These are phyloP conservation scores for Neodiprion fabricii DNA, from an alignment of 1,140 invertebrate genomes.

Conservation along the genomic window DNA sequence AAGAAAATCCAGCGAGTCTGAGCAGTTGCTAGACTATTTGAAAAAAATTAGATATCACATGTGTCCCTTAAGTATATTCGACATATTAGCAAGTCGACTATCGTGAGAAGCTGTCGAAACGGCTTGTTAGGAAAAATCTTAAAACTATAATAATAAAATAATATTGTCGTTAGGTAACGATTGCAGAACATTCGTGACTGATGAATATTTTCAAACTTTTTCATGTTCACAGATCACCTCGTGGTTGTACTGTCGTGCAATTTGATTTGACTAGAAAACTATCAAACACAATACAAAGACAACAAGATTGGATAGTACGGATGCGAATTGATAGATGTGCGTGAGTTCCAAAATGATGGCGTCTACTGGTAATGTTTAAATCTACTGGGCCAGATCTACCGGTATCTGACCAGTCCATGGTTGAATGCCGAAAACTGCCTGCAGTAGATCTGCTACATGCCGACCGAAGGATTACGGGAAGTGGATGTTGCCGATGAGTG, in stretches of 20 bases:
- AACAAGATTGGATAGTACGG: conserved; percentile 61
- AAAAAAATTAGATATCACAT: no score
- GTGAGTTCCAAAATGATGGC: conserved; percentile 57
- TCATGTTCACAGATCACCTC: conserved; percentile 59
- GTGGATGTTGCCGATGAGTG: not conserved
- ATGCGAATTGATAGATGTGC: conserved; percentile 62
- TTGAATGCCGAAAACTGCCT: no score
- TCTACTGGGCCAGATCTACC: no score
- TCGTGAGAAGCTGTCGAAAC: conserved; percentile 8
- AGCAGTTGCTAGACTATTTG: not conserved
- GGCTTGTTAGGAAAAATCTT: not conserved
- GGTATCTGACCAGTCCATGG: no score
- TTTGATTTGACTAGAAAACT: conserved; percentile 62
- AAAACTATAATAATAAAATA: no score
- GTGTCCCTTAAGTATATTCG: not conserved
- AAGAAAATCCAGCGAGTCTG: no score
- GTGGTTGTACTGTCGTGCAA: conserved; percentile 60
- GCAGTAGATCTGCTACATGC: no score
- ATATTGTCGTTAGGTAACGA: no score
- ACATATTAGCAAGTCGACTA: not conserved
- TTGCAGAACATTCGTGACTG: no score
- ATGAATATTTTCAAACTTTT: conserved; percentile 31
- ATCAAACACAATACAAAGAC: conserved; percentile 62
- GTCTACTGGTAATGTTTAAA: conserved; percentile 22
- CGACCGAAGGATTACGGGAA: not conserved